A percentile compares a stretch with the other conserved stretches of the same genome.
Evolutionary conservation across 2,113 vertebrate species (phyloP).

Genomic region (Merops nubicus): DNA sequence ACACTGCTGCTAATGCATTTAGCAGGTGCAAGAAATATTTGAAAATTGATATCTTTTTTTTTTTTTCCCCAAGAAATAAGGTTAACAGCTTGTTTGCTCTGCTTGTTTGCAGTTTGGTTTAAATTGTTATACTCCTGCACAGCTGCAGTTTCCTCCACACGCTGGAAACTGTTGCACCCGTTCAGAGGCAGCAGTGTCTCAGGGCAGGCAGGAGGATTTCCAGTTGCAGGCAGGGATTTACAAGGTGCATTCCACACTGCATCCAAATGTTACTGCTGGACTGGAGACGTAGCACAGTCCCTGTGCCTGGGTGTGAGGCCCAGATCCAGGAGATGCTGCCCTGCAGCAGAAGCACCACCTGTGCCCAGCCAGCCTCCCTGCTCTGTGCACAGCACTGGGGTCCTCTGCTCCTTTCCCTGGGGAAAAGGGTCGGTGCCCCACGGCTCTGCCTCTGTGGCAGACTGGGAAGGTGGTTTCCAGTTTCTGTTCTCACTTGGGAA

Average conservation of each 20-base stretch:
- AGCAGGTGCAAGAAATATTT: neutral
- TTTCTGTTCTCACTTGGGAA: neutral
- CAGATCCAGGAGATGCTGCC: neutral
- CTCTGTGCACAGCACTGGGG: neutral
- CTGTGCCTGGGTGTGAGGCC: neutral
- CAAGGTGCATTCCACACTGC: neutral
- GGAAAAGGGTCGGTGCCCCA: neutral
- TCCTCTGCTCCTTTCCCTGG: neutral
- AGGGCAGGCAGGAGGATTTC: neutral
- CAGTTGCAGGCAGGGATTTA: neutral
- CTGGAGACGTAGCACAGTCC: neutral
- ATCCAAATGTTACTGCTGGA: neutral
- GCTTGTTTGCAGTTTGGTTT: neutral
- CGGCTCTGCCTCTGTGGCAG: neutral
- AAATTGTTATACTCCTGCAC: neutral
- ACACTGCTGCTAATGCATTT: neutral
- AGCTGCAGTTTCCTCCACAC: neutral
- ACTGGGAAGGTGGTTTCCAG: neutral
- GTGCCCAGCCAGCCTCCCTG: accelerated
- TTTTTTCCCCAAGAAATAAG: neutral
- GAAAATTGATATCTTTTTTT: neutral
- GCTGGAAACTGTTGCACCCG: neutral
- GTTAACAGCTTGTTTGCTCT: neutral
- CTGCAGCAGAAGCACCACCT: neutral
- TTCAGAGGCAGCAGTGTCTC: neutral